phyloP scores from a whole-genome alignment of 2,113 vertebrate species.

The Rhagologus leucostigma region DNA sequence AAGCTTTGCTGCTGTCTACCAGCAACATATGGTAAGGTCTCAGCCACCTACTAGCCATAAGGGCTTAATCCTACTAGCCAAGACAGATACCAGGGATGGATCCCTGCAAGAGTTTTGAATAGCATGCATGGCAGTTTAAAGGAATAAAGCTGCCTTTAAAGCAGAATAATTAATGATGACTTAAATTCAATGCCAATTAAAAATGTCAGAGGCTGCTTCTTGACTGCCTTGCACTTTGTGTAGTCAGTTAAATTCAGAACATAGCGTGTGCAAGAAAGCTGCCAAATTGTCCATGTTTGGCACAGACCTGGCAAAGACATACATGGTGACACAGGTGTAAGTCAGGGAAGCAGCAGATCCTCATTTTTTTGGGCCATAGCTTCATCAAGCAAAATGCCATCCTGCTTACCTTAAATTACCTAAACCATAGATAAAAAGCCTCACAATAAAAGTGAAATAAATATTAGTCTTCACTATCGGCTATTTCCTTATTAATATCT shows the following conservation, averaged over 20 bases:
- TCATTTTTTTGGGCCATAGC: not conserved
- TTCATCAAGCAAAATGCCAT: not conserved
- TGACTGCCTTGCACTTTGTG: conserved; percentile 39
- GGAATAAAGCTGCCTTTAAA: conserved; percentile 21
- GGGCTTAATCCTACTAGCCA: conserved; percentile 50
- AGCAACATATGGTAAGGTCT: conserved; percentile 65
- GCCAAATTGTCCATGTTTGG: not conserved
- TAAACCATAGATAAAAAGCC: not conserved
- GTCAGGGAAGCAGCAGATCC: not conserved
- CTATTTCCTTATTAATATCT: not conserved
- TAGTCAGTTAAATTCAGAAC: conserved; percentile 38
- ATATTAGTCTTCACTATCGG: not conserved
- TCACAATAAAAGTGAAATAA: not conserved
- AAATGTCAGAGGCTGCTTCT: conserved; percentile 52
- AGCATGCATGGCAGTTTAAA: not conserved
- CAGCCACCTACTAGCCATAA: conserved; percentile 60
- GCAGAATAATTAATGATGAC: conserved; percentile 29
- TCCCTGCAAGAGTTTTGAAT: conserved; percentile 37
- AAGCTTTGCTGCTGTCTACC: conserved; percentile 63
- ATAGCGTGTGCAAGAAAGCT: not conserved
- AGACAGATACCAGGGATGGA: conserved; percentile 40
- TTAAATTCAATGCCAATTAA: conserved; percentile 55
- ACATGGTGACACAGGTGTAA: not conserved
- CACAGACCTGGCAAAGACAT: not conserved
- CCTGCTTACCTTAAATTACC: not conserved